Percentiles rank a stretch among this genome's conserved stretches.
phyloP scores from a whole-genome alignment of 2,113 vertebrate species.

The Ginglymostoma cirratum region DNA sequence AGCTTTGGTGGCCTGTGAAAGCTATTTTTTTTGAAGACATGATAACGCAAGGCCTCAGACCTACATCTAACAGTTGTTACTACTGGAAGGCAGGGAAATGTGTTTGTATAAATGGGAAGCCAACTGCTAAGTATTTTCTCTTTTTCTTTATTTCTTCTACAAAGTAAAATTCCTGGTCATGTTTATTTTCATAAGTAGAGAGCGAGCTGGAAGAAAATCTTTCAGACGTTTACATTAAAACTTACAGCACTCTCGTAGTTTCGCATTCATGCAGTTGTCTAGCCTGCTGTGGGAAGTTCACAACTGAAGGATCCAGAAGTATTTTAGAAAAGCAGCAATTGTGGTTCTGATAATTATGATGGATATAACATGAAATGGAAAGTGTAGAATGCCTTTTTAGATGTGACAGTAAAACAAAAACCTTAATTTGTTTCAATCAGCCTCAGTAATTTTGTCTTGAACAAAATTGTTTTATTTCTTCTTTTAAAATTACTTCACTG shows the following conservation, averaged over 20 bases:
- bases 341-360: not conserved
- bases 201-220: not conserved
- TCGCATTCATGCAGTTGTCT: not conserved
- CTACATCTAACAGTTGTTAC: not conserved
- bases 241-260: not conserved
- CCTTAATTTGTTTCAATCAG: too few relatives aligned
- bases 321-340: not conserved
- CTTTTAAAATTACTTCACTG: not conserved
- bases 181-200: not conserved
- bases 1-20: constrained; percentile 32
- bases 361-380: not conserved
- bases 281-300: not conserved
- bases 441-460: not conserved
- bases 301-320: not conserved
- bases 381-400: not conserved
- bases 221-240: not conserved
- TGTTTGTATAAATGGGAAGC: not conserved
- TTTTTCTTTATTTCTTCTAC: too few relatives aligned
- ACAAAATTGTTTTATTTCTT: not conserved
- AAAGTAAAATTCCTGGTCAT: not conserved
- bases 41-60: not conserved
- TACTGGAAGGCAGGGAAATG: not conserved
- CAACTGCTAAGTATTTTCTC: not conserved
- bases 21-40: not conserved
- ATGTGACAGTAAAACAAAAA: not conserved